A percentile compares a stretch with the other conserved stretches of the same genome.
phyloP scores from a whole-genome alignment of 1,140 invertebrate species.

The Aradophagus sp. region DNA sequence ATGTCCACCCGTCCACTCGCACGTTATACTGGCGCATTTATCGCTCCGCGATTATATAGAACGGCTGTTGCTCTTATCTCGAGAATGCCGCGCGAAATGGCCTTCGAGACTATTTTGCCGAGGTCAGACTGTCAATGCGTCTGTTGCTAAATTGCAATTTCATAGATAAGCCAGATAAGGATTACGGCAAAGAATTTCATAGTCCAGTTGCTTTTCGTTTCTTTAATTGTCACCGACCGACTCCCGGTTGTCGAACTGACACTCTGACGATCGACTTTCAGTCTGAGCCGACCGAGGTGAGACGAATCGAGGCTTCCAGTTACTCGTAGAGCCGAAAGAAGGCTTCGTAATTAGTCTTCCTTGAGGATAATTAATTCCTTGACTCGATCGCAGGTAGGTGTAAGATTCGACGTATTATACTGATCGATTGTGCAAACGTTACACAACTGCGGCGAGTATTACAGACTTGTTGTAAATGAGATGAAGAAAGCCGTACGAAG shows the following conservation, averaged over 20 bases:
- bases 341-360: slow-evolving; percentile 7
- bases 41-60: slow-evolving; percentile 63
- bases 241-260: slow-evolving; percentile 14
- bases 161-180: slow-evolving; percentile 36
- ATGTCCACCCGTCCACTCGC: slow-evolving; percentile 45
- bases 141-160: slow-evolving; percentile 49
- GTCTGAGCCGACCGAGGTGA: no score
- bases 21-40: slow-evolving; percentile 56
- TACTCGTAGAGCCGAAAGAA: slow-evolving; percentile 4
- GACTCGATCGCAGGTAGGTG: slow-evolving; percentile 12
- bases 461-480: slow-evolving; percentile 31
- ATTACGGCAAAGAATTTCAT: slow-evolving; percentile 43
- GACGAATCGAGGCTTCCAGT: neutral
- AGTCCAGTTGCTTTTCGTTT: slow-evolving; percentile 46
- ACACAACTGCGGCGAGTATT: slow-evolving; percentile 29
- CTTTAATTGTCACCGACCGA: slow-evolving; percentile 6
- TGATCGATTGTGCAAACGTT: slow-evolving; percentile 32
- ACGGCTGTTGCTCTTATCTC: slow-evolving; percentile 56
- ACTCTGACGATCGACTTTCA: slow-evolving; percentile 13
- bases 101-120: slow-evolving; percentile 67
- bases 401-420: slow-evolving; percentile 30
- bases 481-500: slow-evolving; percentile 26
- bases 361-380: slow-evolving; percentile 28
- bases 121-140: slow-evolving; percentile 59
- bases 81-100: slow-evolving; percentile 52